Evolutionary conservation across 2,797 vertebrate species (phyloP).

Genomic region (Alauda arvensis): DNA sequence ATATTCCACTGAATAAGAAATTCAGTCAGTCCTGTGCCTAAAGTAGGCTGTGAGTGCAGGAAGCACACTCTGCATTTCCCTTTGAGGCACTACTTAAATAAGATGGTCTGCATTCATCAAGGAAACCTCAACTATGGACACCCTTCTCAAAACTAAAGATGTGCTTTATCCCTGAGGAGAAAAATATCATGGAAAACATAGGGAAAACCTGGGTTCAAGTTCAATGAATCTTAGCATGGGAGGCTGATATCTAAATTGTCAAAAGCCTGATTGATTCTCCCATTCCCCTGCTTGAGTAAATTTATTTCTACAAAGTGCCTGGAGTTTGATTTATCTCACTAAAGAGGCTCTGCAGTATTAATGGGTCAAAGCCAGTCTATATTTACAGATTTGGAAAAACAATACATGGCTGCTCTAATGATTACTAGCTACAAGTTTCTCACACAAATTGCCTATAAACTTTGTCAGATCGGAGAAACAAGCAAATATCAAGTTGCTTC

Average conservation of each 20-base stretch:
- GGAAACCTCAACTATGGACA: not conserved
- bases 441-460: not conserved
- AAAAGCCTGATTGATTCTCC: not conserved
- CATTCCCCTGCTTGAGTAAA: not conserved
- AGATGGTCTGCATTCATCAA: not conserved
- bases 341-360: not conserved
- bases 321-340: constrained; percentile 18
- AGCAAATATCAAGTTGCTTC: not conserved
- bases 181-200: not conserved
- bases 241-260: not conserved
- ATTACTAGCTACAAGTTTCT: not conserved
- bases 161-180: not conserved
- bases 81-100: not conserved
- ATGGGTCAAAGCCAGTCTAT: not conserved
- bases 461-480: not conserved
- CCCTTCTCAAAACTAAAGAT: not conserved
- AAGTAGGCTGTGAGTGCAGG: not conserved
- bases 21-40: not conserved
- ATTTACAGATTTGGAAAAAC: not conserved
- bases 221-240: not conserved
- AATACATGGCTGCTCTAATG: not conserved
- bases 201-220: not conserved
- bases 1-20: not conserved
- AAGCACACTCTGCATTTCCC: not conserved
- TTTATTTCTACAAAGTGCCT: not conserved